phyloP scores from a whole-genome alignment of 2,113 vertebrate species.

The Rhinolophus ferrumequinum region DNA sequence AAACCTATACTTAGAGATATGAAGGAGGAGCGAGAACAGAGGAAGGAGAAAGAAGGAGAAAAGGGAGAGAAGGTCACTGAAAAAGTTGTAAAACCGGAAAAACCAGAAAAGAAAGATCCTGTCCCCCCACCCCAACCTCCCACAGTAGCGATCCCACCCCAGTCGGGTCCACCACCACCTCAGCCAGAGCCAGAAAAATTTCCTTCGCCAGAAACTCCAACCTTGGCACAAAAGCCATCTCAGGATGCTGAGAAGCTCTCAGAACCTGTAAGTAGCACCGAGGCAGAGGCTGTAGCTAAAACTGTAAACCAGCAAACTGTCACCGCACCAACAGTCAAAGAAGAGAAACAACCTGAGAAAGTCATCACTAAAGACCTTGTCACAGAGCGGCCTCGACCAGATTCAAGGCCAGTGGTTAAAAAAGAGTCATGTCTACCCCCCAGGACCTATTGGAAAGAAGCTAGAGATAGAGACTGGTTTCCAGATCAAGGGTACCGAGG shows the following conservation, averaged over 20 bases:
- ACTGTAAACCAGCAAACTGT: conserved; percentile 65
- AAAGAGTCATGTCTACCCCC: conserved; percentile 90
- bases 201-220: background rate
- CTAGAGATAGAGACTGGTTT: conserved; percentile 95
- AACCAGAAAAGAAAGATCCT: conserved; percentile 88
- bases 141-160: conserved; percentile 63
- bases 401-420: conserved; percentile 88
- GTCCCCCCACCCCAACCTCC: conserved; percentile 32
- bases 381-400: conserved; percentile 89
- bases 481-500: conserved; percentile 93
- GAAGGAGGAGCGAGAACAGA: conserved; percentile 97
- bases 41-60: conserved; percentile 94
- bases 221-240: conserved; percentile 77
- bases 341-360: conserved; percentile 93
- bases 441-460: conserved; percentile 93
- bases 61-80: conserved; percentile 84
- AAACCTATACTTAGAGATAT: conserved; percentile 98
- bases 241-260: conserved; percentile 73
- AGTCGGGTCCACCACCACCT: conserved; percentile 75
- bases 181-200: conserved; percentile 86
- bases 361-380: conserved; percentile 81
- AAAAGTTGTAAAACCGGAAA: conserved; percentile 87
- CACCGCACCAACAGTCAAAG: conserved; percentile 79
- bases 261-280: conserved; percentile 71
- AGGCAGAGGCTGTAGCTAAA: conserved; percentile 76